A percentile compares a stretch with the other conserved stretches of the same genome.
These are phyloP conservation scores for Oscheius myriophilus DNA, from an alignment of 2,888 invertebrate species.

Conservation along the genomic window DNA sequence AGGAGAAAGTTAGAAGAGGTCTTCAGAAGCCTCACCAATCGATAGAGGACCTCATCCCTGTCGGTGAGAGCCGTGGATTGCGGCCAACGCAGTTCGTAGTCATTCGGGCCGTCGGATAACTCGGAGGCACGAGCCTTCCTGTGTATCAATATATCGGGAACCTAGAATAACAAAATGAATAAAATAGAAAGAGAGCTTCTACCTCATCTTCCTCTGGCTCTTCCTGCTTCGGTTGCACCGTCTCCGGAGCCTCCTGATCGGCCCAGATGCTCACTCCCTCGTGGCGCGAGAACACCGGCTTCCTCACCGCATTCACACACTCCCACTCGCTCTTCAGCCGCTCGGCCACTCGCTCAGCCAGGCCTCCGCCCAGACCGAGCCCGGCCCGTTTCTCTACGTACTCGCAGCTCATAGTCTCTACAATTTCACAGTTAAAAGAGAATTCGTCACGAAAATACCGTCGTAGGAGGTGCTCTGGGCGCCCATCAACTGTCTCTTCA, in stretches of 20 bases:
- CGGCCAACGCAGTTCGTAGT: conserved; percentile 47
- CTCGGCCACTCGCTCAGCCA: conserved; percentile 49
- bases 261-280: conserved; percentile 26
- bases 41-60: conserved; percentile 42
- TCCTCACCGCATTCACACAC: background rate
- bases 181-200: background rate
- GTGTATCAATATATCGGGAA: conserved; percentile 34
- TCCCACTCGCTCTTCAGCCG: conserved; percentile 31
- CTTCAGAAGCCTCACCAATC: conserved; percentile 35
- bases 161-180: background rate
- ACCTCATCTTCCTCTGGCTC: conserved; percentile 26
- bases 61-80: conserved; percentile 53
- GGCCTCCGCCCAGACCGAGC: conserved; percentile 45
- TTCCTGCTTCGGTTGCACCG: background rate
- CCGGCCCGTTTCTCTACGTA: conserved; percentile 35
- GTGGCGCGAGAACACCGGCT: conserved; percentile 34
- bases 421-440: background rate
- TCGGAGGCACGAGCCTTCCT: conserved; percentile 44
- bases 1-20: conserved; percentile 3
- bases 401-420: conserved; percentile 28
- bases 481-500: conserved; percentile 36
- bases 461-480: conserved; percentile 22
- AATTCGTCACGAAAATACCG: background rate
- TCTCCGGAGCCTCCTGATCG: conserved; percentile 17
- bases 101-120: conserved; percentile 52